These are phyloP conservation scores for Ooceraea biroi DNA, from an alignment of 1,140 invertebrate genomes.

Conservation along the genomic window DNA sequence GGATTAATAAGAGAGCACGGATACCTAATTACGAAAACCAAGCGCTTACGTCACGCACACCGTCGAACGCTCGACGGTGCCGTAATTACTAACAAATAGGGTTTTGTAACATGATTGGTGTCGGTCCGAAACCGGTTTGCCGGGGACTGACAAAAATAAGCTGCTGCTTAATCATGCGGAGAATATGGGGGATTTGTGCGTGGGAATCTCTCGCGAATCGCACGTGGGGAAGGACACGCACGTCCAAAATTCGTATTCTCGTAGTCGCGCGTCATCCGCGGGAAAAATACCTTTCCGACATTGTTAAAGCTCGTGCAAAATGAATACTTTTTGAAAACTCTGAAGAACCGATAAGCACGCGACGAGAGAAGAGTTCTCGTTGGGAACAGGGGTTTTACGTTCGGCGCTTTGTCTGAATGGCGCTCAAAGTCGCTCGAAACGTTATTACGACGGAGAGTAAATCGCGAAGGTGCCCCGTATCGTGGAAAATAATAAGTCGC, in stretches of 20 bases:
- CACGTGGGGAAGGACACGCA: conserved; percentile 10
- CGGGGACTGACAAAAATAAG: conserved; percentile 33
- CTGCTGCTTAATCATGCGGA: conserved; percentile 5
- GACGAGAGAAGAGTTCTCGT: not conserved
- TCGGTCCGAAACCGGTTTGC: conserved; percentile 25
- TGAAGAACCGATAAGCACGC: not conserved
- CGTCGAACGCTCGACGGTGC: conserved; percentile 3
- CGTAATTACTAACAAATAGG: conserved; percentile 49
- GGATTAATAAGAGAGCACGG: conserved; percentile 45
- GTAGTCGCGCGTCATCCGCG: not conserved
- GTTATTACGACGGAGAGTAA: conserved; percentile 33
- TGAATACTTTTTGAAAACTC: not conserved
- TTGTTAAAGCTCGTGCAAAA: not conserved
- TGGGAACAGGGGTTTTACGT: conserved; percentile 19
- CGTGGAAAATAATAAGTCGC: conserved; percentile 55
- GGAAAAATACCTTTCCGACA: not conserved
- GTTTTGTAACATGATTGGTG: not conserved
- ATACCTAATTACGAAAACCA: conserved; percentile 49
- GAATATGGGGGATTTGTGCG: conserved; percentile 12
- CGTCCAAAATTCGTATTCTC: conserved; percentile 3
- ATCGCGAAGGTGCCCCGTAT: conserved; percentile 11
- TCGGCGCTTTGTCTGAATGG: conserved; percentile 27
- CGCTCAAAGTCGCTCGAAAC: not conserved
- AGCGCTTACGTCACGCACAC: conserved; percentile 17
- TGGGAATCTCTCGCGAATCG: conserved; percentile 9